Evolutionary conservation across 2,797 vertebrate species (phyloP), one percentile per base, ranked within the genome.

Genomic region (Carcharodon carcharias): DNA sequence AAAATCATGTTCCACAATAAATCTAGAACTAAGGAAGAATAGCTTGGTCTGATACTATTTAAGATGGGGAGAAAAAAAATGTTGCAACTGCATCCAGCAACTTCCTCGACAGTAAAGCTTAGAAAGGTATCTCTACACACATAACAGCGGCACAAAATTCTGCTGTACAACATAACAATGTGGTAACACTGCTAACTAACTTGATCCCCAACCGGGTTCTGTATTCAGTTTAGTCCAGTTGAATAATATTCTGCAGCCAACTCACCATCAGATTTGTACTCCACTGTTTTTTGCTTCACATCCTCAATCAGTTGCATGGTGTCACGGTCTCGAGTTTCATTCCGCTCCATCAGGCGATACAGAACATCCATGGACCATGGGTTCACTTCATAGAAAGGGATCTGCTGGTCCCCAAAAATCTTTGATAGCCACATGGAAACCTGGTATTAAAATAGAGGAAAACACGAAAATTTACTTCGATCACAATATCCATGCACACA

Each of bases 201-300:
- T 31, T 8, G 11, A 89, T 23, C 85, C 23, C 85, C 9, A 0
- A 23, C 40, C 50, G 56, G 26, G 28, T 88, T 88, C 2, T 88
- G 50, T 31, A 58, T n/a, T 91, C 56, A 61, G 58, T 35, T 50
- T 69, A 23, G 14, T 31, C 9, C 5, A 95, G 31, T 95, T 40
- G 16, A 80, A 58, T 80, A 96, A 96, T 96, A 58, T 58, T 58
- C 54, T 56, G 67, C 50, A 73, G 14, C 16, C 96, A 96, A 96
- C 98, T 98, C 96, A 99, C 99, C 97, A 45, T 98, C 97, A 73
- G 97, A 97, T 96, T 98, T 97, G 77, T 98, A 99, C 96, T 99
- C 98, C 0, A 93, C 31, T 0, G 98, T 91, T 97, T 97, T 98
- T 96, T 98, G 97, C 56, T 97, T 97, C 77, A 98, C 97, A 96